Percentiles rank a stretch among this genome's conserved stretches.
phyloP scores from a whole-genome alignment of 1,140 invertebrate genomes.

The Drosophila novamexicana region DNA sequence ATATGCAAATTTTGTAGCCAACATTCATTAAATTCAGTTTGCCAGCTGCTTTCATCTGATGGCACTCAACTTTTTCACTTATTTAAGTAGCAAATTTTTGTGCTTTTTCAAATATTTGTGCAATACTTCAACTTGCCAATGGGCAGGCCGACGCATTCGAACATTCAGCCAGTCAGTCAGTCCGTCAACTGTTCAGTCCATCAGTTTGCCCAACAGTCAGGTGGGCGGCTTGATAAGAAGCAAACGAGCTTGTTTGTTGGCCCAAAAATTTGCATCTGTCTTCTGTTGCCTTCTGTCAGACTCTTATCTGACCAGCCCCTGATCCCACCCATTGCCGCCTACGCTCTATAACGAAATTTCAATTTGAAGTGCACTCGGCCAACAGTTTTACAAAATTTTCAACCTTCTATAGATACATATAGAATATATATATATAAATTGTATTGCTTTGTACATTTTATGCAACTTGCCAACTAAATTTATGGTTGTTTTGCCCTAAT shows the following conservation, averaged over 20 bases:
- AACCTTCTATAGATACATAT: constrained; percentile 21
- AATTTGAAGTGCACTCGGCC: constrained; percentile 75
- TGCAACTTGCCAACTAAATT: constrained; percentile 62
- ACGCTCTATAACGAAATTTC: constrained; percentile 62
- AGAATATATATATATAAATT: constrained; percentile 26
- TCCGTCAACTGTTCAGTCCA: constrained; percentile 3
- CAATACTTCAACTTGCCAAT: constrained; percentile 62
- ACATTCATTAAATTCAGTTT: constrained; percentile 78
- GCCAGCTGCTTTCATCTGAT: constrained; percentile 45
- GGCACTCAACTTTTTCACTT: constrained; percentile 61
- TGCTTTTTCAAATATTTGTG: constrained; percentile 80
- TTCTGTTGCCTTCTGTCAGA: constrained; percentile 40
- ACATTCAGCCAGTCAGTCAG: constrained; percentile 18
- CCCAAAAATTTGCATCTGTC: constrained; percentile 51
- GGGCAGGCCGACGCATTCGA: constrained; percentile 1
- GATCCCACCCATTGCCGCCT: not conserved
- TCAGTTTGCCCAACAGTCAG: constrained; percentile 55
- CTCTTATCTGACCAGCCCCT: constrained; percentile 24
- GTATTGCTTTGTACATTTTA: constrained; percentile 43
- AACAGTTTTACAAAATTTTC: constrained; percentile 74
- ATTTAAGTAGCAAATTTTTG: constrained; percentile 78
- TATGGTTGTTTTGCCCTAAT: constrained; percentile 52
- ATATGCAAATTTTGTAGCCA: constrained; percentile 61
- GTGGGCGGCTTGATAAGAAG: constrained; percentile 61
- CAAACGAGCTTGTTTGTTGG: constrained; percentile 69